Conservation (phyloP, 2,113 vertebrate genomes). For the Cygnus atratus region DNA sequence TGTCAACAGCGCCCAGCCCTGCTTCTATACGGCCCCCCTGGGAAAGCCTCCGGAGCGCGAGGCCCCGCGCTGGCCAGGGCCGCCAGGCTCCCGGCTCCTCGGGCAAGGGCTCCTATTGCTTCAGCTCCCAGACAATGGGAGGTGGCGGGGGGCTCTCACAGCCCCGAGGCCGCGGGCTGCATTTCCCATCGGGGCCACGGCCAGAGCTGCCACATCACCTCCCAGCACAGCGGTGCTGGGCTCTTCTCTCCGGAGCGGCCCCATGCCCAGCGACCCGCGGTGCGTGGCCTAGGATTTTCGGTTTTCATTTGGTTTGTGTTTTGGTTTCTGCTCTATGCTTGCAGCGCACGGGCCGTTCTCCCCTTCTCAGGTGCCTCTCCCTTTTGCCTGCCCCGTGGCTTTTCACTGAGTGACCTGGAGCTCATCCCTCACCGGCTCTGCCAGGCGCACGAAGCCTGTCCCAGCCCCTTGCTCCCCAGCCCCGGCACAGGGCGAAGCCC, state of each 20-base stretch:
- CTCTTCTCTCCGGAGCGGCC: background rate
- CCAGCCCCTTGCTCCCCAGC: background rate
- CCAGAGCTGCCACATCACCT: background rate
- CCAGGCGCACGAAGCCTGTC: background rate
- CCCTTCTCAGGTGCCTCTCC: rapidly evolving
- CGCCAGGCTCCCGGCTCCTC: background rate
- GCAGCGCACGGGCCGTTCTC: background rate
- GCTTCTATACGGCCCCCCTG: conserved; percentile 14
- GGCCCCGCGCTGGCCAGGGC: background rate
- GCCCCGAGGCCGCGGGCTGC: background rate
- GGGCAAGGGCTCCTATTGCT: conserved; percentile 4
- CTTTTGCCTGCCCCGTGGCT: background rate
- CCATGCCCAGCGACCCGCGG: rapidly evolving
- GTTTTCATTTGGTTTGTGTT: background rate
- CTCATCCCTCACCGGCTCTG: background rate
- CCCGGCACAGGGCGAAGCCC: background rate
- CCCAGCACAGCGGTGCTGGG: background rate
- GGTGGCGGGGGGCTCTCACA: background rate
- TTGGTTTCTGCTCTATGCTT: background rate
- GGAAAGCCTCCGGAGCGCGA: background rate
- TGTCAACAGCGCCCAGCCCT: conserved; percentile 28
- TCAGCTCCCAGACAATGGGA: conserved; percentile 36
- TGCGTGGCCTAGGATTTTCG: background rate
- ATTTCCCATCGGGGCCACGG: background rate
- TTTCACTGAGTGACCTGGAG: background rate